Evolutionary conservation across 2,888 invertebrate genomes (phyloP).

Genomic region (Auanema sp.): DNA sequence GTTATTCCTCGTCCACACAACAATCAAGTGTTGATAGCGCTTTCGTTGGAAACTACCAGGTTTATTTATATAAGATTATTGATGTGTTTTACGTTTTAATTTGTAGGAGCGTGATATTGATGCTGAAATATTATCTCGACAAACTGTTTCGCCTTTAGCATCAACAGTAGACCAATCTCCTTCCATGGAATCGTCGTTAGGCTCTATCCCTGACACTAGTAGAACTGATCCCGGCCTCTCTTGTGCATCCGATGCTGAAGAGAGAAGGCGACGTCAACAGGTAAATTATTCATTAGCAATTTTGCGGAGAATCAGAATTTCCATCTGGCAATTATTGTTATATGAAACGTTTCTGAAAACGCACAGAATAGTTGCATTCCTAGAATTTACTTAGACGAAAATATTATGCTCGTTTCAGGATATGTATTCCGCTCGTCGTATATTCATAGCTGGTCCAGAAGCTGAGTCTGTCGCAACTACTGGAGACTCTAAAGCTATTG

Average conservation of each 20-base stretch:
- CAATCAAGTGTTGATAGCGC: constrained; percentile 42
- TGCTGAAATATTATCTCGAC: constrained; percentile 52
- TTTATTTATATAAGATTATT: constrained; percentile 2
- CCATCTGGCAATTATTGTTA: not conserved
- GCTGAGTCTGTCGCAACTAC: constrained; percentile 24
- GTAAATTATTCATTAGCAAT: constrained; percentile 3
- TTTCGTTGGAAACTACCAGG: constrained; percentile 51
- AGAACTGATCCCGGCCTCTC: constrained; percentile 32
- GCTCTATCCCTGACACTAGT: constrained; percentile 33
- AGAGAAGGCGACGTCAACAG: constrained; percentile 10
- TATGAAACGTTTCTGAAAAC: not conserved
- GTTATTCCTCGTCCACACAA: constrained; percentile 20
- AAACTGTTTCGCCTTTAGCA: constrained; percentile 22
- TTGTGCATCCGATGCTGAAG: constrained; percentile 1
- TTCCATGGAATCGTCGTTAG: constrained; percentile 38
- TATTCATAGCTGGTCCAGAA: constrained; percentile 54
- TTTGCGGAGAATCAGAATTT: constrained; percentile 5
- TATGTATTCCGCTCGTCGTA: constrained; percentile 55
- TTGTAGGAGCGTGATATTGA: constrained; percentile 56
- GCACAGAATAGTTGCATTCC: constrained; percentile 1
- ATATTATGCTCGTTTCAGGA: constrained; percentile 25
- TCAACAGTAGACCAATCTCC: constrained; percentile 37
- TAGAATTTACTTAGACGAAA: not conserved
- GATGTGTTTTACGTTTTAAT: not conserved
- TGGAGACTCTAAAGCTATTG: constrained; percentile 32